phyloP scores from a whole-genome alignment of 35 echinoderm and acorn worm species.

The Eucidaris tribuloides region DNA sequence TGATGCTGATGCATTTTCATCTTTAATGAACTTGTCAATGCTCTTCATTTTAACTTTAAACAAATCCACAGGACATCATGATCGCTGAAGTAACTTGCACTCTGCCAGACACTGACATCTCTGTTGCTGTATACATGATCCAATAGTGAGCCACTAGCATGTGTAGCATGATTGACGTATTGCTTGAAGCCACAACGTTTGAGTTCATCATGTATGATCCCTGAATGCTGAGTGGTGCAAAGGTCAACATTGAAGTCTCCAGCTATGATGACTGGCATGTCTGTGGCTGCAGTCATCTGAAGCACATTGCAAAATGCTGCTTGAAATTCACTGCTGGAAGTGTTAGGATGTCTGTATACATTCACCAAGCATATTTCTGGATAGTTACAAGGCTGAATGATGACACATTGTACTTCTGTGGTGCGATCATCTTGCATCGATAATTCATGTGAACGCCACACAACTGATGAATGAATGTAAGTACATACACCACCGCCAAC shows the following conservation, averaged over 20 bases:
- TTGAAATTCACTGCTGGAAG: neutral
- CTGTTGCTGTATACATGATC: slow-evolving; percentile 25
- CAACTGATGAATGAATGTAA: neutral
- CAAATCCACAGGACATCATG: slow-evolving; percentile 18
- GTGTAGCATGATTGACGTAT: slow-evolving; percentile 3
- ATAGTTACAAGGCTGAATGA: no score
- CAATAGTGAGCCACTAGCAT: neutral
- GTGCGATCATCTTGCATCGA: neutral
- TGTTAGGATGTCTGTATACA: neutral
- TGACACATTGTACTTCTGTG: neutral
- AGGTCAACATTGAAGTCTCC: slow-evolving; percentile 5
- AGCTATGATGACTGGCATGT: neutral
- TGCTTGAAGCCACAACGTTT: neutral
- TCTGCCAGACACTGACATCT: neutral
- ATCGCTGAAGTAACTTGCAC: slow-evolving; percentile 25
- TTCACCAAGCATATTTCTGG: no score
- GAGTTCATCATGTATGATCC: neutral
- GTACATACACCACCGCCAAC: neutral
- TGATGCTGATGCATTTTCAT: no score
- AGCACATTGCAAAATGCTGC: neutral
- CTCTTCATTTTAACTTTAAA: no score
- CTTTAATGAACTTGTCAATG: no score
- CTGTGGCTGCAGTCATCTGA: neutral
- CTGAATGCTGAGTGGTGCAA: neutral
- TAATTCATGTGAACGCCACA: neutral